Conservation (phyloP, 2,888 invertebrate genomes). For the Pachydiplax longipennis region DNA sequence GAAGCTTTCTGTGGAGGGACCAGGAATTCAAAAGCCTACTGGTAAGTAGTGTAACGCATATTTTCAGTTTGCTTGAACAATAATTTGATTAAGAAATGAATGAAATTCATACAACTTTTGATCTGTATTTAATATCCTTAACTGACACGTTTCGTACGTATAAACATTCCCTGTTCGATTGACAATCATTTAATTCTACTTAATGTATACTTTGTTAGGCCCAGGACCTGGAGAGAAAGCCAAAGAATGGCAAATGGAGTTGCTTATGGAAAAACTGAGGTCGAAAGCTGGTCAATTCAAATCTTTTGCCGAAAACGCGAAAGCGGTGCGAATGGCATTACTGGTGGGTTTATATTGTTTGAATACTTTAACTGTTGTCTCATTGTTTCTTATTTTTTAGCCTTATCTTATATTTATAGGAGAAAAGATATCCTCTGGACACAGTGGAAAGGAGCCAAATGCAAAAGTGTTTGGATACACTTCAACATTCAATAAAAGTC, state of each 20-base stretch:
- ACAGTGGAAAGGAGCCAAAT: conserved; percentile 83
- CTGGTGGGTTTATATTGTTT: conserved; percentile 65
- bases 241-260: conserved; percentile 81
- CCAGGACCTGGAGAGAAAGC: conserved; percentile 63
- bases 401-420: conserved; percentile 64
- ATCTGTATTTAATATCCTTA: background rate
- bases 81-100: background rate
- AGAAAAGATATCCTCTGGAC: conserved; percentile 88
- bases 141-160: background rate
- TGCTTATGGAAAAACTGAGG: conserved; percentile 90
- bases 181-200: background rate
- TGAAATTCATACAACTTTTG: background rate
- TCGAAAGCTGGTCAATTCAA: conserved; percentile 83
- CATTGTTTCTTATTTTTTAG: background rate
- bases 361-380: background rate
- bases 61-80: background rate
- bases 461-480: conserved; percentile 88
- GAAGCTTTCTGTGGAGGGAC: conserved; percentile 32
- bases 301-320: conserved; percentile 84
- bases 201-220: background rate
- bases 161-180: background rate
- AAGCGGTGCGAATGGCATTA: conserved; percentile 85
- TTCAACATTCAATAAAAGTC: conserved; percentile 94
- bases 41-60: background rate
- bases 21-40: conserved; percentile 27